Conservation (phyloP, 2,113 vertebrate species). For the Anolis sagrei region DNA sequence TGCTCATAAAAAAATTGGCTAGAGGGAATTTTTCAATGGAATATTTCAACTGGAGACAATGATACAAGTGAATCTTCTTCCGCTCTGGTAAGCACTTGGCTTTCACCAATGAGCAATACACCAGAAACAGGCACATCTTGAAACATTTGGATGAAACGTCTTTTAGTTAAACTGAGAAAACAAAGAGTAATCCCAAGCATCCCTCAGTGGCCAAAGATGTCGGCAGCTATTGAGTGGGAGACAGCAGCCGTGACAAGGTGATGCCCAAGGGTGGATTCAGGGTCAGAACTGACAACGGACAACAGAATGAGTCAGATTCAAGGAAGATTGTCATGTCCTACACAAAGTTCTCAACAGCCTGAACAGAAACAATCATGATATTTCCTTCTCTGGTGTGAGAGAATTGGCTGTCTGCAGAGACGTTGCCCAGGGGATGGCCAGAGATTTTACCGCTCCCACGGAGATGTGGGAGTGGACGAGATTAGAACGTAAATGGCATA, state of each 20-base stretch:
- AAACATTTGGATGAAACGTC: background rate
- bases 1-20: background rate
- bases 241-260: background rate
- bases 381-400: background rate
- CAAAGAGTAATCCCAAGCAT: background rate
- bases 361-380: background rate
- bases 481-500: no score
- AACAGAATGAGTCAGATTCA: background rate
- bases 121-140: background rate
- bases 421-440: no score
- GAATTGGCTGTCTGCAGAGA: no score
- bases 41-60: background rate
- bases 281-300: background rate
- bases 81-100: background rate
- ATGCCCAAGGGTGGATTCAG: background rate
- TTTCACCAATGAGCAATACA: background rate
- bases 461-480: no score
- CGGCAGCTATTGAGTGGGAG: background rate
- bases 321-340: background rate
- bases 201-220: background rate
- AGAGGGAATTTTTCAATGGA: background rate
- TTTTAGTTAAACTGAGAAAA: background rate
- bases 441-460: no score
- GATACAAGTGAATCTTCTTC: background rate
- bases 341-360: background rate